phyloP scores from a whole-genome alignment of 2,888 invertebrate species.

The Hypercompe scribonia region DNA sequence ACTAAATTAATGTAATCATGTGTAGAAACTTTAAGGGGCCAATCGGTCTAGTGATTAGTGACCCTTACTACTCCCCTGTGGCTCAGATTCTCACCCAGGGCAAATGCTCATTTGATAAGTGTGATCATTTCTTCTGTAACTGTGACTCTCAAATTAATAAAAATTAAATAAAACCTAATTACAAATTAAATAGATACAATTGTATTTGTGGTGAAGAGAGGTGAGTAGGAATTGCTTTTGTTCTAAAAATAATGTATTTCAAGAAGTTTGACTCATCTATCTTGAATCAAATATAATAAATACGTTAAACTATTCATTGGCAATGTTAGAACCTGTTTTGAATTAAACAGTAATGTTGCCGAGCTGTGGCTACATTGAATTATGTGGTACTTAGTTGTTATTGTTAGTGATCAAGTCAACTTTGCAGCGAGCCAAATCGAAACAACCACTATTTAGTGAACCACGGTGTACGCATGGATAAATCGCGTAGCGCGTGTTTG shows the following conservation, averaged over 20 bases:
- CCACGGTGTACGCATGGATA: conserved; percentile 24
- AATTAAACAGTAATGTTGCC: conserved; percentile 34
- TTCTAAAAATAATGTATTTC: background rate
- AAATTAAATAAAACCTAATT: no score
- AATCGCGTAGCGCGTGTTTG: conserved; percentile 32
- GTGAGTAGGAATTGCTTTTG: background rate
- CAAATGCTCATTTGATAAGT: no score
- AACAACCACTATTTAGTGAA: conserved; percentile 47
- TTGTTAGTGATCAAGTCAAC: conserved; percentile 57
- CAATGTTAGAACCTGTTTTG: conserved; percentile 40
- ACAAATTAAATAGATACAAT: background rate
- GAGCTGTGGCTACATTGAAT: conserved; percentile 46
- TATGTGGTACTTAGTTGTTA: conserved; percentile 50
- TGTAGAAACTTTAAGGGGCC: no score
- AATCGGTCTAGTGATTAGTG: no score
- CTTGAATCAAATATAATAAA: conserved; percentile 24
- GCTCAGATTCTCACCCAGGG: no score
- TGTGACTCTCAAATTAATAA: background rate
- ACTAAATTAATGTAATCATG: no score
- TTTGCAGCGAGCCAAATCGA: conserved; percentile 55
- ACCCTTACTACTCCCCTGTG: no score
- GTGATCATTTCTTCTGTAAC: no score
- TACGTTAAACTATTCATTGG: conserved; percentile 31
- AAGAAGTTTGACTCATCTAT: background rate
- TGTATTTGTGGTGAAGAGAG: background rate